phyloP scores from a whole-genome alignment of 2,113 vertebrate species.

The Cynocephalus volans region DNA sequence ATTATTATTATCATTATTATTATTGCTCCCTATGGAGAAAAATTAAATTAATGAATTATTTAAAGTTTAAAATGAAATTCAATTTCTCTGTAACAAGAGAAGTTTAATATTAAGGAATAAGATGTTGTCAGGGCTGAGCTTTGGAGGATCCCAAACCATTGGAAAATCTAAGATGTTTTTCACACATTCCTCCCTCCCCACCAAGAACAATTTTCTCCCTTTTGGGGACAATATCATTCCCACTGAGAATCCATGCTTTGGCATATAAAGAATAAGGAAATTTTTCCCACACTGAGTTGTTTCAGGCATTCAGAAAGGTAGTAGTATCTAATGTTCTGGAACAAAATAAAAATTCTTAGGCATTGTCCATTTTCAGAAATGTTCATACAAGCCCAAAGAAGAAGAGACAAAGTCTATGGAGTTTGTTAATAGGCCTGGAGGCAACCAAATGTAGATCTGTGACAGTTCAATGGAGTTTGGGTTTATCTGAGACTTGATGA shows the following conservation, averaged over 20 bases:
- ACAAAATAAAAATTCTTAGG: neutral
- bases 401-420: neutral
- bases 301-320: neutral
- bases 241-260: neutral
- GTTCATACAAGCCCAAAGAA: neutral
- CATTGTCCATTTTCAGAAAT: neutral
- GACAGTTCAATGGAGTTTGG: neutral
- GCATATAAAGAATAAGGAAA: neutral
- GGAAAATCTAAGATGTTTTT: neutral
- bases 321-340: neutral
- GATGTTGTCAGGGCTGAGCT: neutral
- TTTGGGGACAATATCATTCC: neutral
- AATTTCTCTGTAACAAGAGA: neutral
- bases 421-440: neutral
- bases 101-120: constrained; percentile 18
- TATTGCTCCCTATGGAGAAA: neutral
- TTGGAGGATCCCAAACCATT: neutral
- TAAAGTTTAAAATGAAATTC: constrained; percentile 35
- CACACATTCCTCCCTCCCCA: neutral
- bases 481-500: neutral
- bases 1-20: too few species aligned
- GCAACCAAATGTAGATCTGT: neutral
- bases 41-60: neutral
- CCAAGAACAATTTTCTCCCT: neutral
- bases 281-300: neutral